Conservation (phyloP, 2,888 invertebrate species). For the Pilophorus perplexus region DNA sequence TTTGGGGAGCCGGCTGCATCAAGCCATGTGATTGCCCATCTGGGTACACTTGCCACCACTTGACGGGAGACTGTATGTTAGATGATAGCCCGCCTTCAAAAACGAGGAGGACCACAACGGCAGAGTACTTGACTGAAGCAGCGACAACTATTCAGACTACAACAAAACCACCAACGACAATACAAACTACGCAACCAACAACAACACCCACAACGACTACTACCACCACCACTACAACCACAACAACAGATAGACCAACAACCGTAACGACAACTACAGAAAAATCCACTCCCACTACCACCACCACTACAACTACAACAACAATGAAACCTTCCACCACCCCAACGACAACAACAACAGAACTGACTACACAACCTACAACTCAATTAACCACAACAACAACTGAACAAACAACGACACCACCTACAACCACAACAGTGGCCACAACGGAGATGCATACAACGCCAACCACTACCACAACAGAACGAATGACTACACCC, state of each 20-base stretch:
- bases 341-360: neutral
- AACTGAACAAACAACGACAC: neutral
- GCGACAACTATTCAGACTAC: conserved; percentile 4
- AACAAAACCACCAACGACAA: conserved; percentile 16
- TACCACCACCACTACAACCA: conserved; percentile 15
- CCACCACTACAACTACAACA: neutral
- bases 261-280: conserved; percentile 1
- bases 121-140: neutral
- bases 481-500: neutral
- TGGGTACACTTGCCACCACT: conserved; percentile 47
- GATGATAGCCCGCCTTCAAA: conserved; percentile 43
- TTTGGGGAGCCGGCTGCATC: conserved; percentile 47
- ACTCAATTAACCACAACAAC: neutral
- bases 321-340: neutral
- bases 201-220: conserved; percentile 7
- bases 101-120: conserved; percentile 37
- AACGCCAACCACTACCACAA: neutral
- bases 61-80: conserved; percentile 47
- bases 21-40: conserved; percentile 46
- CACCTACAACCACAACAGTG: conserved; percentile 10
- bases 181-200: conserved; percentile 16
- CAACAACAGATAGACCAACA: neutral
- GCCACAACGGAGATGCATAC: neutral
- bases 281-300: neutral
- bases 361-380: neutral